Conservation (phyloP, 2,888 invertebrate genomes). For the Eristalis intricaria region DNA sequence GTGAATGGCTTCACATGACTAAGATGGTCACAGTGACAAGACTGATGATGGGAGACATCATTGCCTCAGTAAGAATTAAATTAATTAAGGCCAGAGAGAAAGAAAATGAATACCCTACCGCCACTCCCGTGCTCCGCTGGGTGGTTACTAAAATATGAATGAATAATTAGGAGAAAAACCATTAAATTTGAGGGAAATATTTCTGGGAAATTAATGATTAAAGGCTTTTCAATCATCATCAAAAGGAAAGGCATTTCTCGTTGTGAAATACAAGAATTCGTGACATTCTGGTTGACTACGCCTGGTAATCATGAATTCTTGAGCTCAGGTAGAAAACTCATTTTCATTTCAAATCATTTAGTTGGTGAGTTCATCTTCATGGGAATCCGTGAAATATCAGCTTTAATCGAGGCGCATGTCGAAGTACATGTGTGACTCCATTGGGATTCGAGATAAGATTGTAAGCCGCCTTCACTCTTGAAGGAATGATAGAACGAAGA, state of each 20-base stretch:
- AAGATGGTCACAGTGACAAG: background rate
- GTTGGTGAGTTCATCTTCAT: too few relatives aligned
- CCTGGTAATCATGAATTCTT: too few relatives aligned
- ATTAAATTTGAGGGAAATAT: background rate
- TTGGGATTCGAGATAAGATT: too few relatives aligned
- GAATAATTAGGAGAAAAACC: background rate
- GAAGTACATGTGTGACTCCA: too few relatives aligned
- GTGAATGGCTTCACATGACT: background rate
- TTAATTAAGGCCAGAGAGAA: background rate
- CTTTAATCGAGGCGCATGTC: too few relatives aligned
- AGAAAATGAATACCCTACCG: background rate
- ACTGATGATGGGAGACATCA: background rate
- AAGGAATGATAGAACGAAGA: too few relatives aligned
- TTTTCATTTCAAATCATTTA: too few relatives aligned
- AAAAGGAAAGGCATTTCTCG: background rate
- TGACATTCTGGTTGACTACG: too few relatives aligned
- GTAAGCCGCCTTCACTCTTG: too few relatives aligned
- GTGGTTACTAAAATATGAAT: background rate
- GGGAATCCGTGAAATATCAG: too few relatives aligned
- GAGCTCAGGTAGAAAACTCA: too few relatives aligned
- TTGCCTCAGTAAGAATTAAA: background rate
- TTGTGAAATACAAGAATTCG: too few relatives aligned
- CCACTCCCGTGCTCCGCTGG: background rate
- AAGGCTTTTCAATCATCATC: slow-evolving; percentile 1
- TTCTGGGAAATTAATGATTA: background rate